Conservation (phyloP, 2,888 invertebrate species). For the Sympetrum striolatum region DNA sequence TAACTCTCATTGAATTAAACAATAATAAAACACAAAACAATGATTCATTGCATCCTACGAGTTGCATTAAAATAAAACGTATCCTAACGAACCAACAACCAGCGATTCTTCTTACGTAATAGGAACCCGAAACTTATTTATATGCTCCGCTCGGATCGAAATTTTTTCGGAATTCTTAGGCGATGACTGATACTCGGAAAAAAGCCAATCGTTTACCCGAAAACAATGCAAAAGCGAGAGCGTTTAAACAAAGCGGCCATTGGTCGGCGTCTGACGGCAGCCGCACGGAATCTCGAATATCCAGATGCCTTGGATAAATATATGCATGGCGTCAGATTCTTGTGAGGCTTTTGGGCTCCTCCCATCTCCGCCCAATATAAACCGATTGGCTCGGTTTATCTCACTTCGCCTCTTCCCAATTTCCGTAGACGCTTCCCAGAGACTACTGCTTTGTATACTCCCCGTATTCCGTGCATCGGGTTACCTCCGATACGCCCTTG, state of each 20-base stretch:
- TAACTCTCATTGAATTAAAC: too few species aligned
- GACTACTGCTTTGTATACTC: neutral
- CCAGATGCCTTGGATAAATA: slow-evolving; percentile 29
- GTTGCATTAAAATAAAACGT: too few species aligned
- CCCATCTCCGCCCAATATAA: slow-evolving; percentile 12
- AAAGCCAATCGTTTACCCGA: too few species aligned
- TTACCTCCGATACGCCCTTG: too few species aligned
- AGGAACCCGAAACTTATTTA: too few species aligned
- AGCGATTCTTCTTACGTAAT: too few species aligned
- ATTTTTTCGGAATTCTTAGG: too few species aligned
- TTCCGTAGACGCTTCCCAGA: slow-evolving; percentile 26
- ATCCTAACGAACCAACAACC: too few species aligned
- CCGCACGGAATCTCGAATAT: neutral
- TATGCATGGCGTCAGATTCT: slow-evolving; percentile 14
- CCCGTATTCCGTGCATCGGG: neutral
- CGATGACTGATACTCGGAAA: too few species aligned
- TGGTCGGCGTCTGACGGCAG: neutral
- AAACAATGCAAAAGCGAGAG: neutral
- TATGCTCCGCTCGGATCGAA: too few species aligned
- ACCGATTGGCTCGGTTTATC: slow-evolving; percentile 35
- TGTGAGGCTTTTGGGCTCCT: neutral
- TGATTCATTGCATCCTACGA: too few species aligned
- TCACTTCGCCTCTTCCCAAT: neutral
- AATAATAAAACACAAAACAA: too few species aligned
- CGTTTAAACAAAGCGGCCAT: neutral